Conservation (phyloP, 1,140 invertebrate genomes). For the Idris sp. region DNA sequence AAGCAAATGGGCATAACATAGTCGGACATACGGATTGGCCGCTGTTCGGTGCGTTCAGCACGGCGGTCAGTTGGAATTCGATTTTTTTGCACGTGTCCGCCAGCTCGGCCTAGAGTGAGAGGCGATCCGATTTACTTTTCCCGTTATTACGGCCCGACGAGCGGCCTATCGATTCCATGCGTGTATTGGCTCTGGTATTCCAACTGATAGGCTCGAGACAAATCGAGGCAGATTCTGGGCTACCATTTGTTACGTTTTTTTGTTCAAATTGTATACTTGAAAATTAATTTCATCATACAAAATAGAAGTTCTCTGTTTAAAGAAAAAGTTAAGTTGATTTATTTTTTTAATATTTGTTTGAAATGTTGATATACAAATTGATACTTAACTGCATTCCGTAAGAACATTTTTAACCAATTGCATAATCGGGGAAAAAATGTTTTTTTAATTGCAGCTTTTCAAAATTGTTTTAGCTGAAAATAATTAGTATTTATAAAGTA, state of each 20-base stretch:
- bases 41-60: constrained; percentile 51
- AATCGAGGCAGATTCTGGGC: constrained; percentile 42
- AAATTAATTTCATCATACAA: too few relatives aligned
- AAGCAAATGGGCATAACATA: constrained; percentile 42
- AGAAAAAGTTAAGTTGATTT: too few relatives aligned
- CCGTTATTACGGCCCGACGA: constrained; percentile 71
- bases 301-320: too few relatives aligned
- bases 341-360: too few relatives aligned
- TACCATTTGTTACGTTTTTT: neutral
- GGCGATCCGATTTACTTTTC: constrained; percentile 75
- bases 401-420: too few relatives aligned
- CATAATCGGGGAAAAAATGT: too few relatives aligned
- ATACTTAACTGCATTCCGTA: too few relatives aligned
- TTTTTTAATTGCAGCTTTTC: too few relatives aligned
- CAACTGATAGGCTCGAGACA: constrained; percentile 58
- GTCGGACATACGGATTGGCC: constrained; percentile 59
- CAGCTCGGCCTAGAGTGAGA: constrained; percentile 73
- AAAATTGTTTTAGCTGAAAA: too few relatives aligned
- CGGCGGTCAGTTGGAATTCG: constrained; percentile 68
- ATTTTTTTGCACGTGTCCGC: constrained; percentile 66
- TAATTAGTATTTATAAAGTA: too few relatives aligned
- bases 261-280: too few relatives aligned
- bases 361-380: too few relatives aligned
- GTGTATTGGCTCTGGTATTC: constrained; percentile 60
- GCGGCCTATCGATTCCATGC: constrained; percentile 51